Evolutionary conservation across 2,888 invertebrate species (phyloP).

Genomic region (Willowsia nigromaculata): DNA sequence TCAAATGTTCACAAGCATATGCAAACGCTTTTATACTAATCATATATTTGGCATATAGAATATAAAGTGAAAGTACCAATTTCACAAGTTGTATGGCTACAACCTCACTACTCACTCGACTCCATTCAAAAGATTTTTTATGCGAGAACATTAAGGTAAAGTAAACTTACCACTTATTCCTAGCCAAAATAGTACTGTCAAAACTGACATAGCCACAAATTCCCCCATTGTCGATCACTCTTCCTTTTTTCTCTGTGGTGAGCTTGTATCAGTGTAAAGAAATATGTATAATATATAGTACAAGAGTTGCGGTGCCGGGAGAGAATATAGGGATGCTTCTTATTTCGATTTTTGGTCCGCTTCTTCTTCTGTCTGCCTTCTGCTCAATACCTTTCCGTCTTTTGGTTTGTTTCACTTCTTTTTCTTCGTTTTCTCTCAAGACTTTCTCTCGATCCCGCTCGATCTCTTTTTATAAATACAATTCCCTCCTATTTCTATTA

Average conservation of each 20-base stretch:
- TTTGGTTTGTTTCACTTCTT: constrained; percentile 43
- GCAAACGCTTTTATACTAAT: background rate
- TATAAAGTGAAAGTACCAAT: constrained; percentile 4
- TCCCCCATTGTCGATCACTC: constrained; percentile 75
- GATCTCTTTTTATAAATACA: constrained; percentile 24
- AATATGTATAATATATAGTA: constrained; percentile 5
- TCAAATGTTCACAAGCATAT: background rate
- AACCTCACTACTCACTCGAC: background rate
- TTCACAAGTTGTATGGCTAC: constrained; percentile 2
- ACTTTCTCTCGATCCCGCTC: constrained; percentile 35
- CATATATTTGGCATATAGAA: background rate
- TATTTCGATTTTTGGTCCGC: constrained; percentile 56
- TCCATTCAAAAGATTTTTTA: constrained; percentile 57
- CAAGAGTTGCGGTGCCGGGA: background rate
- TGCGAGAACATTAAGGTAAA: constrained; percentile 66
- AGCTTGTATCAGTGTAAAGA: background rate
- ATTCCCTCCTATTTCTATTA: background rate
- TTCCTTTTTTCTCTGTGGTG: constrained; percentile 40
- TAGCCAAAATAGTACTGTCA: constrained; percentile 77
- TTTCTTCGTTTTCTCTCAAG: constrained; percentile 9
- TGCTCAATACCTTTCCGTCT: constrained; percentile 41
- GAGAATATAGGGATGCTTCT: background rate
- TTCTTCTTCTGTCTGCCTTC: constrained; percentile 22
- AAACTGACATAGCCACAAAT: constrained; percentile 75
- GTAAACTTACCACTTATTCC: constrained; percentile 77